Base-by-base conservation (phyloP, 2,888 invertebrate species). In the Cistogaster globosa region DNA sequence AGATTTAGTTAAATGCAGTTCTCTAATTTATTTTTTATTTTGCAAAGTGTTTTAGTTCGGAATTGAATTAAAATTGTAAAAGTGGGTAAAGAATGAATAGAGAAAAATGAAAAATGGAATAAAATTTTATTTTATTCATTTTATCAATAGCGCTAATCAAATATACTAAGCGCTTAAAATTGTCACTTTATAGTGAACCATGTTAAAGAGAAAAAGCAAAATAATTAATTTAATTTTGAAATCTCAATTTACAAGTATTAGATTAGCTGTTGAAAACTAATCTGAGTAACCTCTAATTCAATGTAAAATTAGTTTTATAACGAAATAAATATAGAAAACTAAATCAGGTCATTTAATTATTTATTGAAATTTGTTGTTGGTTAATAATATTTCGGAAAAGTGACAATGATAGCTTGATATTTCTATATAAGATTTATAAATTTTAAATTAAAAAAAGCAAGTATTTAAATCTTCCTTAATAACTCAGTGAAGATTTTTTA, bases 51-150 rank as follows among this genome's bases (percentile, higher is more conserved):
- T 57, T 83, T 83, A 78, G 36, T 51, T 53, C 22, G 48, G 26
- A 83, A 83, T 83, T 53, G 68, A 83, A 83, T 78, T 78, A 83
- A 74, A 74, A 62, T 26, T 62, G 63, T n/a, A 38, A 55, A 68
- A 75, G 60, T 18, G 58, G 32, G 26, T 45, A 45, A 22, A 45
- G 22, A 67, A 57, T 22, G 53, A 69, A 32, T 26, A 6, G 60
- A 51, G 8, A 1, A 53, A 74, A 62, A 38, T 22, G 12, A 42
- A 26, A 58, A 77, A 69, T 4, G 16, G 45, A 65, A 62, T 55
- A 53, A 22, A 32, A 77, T 42, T 74, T 74, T 74, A 67, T 65
- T 83, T 72, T 38, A 48, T 76, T 42, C 62, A 18, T n/a, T 58
- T 78, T 78, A 32, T 57, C 38, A 63, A 51, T 74, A 68, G 22